Evolutionary conservation across 1,140 invertebrate genomes (phyloP), one percentile per base, ranked within the genome.

Genomic region (Nephotettix cincticeps): DNA sequence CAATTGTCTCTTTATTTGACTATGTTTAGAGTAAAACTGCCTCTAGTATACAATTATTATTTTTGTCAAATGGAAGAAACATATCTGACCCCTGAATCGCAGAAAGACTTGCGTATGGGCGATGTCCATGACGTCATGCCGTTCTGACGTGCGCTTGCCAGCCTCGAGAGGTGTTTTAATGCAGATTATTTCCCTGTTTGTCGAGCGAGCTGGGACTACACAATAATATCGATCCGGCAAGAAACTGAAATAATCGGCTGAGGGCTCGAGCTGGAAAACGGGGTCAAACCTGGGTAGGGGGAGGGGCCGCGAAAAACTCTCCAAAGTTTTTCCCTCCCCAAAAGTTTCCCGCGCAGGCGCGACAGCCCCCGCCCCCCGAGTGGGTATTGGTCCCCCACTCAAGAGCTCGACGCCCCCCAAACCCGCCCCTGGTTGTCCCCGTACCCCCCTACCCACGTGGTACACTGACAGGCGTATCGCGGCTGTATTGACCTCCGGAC

Each of bases 191-290:
- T 27, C 13, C 6, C 47, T 51, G 21, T n/a, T 23, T 51, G 47
- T 51, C 17, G 47, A 9, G 9, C 9, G 9, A 61, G 56, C 56
- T 61, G 56, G 56, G 56, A 11, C 9, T 61, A 61, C 56, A 61
- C 56, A 61, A 61, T 61, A 61, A 17, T 61, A 61, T 61, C 56
- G 56, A 61, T 61, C 47, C 11, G 25, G 21, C 56, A 61, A 61
- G 56, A 61, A 61, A 61, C 56, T 51, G 56, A 61, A 61, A 61
- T 61, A 61, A 61, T 61, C 56, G 9, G 27, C 56, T 51, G 56
- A 27, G 4, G 23, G 13, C 14, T 21, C 47, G 56, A 6, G 56
- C 14, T 23, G 23, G 4, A 21, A 61, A 61, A 61, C 56, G 56
- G 28, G 56, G 56, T 61, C 56, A 61, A 54, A 61, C 56, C 23